Conservation (phyloP, 1,140 invertebrate genomes). For the Dufourea novaeangliae region DNA sequence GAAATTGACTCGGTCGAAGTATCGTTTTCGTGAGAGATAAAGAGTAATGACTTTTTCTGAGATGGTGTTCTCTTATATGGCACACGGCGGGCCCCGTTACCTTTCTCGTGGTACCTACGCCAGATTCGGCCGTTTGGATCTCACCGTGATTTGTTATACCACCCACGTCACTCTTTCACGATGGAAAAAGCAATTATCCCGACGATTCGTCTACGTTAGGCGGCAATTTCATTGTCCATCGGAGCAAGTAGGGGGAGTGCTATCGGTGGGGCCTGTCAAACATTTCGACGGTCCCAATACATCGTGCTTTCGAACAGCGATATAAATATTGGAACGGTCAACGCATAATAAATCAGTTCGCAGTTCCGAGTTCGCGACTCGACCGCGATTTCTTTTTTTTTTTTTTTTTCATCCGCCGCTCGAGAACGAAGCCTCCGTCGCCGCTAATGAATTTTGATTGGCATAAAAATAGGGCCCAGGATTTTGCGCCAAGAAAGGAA, state of each 20-base stretch:
- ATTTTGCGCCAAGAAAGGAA: neutral
- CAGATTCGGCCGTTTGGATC: neutral
- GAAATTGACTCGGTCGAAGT: constrained; percentile 23
- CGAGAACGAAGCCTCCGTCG: neutral
- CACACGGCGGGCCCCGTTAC: neutral
- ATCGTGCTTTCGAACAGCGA: neutral
- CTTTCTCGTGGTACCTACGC: neutral
- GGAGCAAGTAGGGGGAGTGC: too few species aligned
- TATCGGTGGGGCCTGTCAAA: constrained; percentile 1
- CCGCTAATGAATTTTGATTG: constrained; percentile 37
- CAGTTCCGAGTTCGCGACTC: neutral
- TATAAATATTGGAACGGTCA: constrained; percentile 53
- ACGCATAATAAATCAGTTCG: constrained; percentile 61
- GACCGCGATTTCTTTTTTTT: neutral
- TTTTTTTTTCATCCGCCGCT: constrained; percentile 2
- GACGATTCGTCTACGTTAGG: constrained; percentile 1
- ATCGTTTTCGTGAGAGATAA: constrained; percentile 1
- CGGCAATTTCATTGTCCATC: constrained; percentile 9
- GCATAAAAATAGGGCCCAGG: constrained; percentile 3
- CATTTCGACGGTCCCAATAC: neutral
- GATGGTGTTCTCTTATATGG: too few species aligned
- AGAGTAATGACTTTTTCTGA: constrained; percentile 17
- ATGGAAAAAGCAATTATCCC: constrained; percentile 18
- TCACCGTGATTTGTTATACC: constrained; percentile 10
- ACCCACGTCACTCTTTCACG: constrained; percentile 17